Percentiles rank a stretch among this genome's conserved stretches.
These are phyloP conservation scores for Miniopterus natalensis DNA, from an alignment of 2,113 vertebrate genomes.

Conservation along the genomic window DNA sequence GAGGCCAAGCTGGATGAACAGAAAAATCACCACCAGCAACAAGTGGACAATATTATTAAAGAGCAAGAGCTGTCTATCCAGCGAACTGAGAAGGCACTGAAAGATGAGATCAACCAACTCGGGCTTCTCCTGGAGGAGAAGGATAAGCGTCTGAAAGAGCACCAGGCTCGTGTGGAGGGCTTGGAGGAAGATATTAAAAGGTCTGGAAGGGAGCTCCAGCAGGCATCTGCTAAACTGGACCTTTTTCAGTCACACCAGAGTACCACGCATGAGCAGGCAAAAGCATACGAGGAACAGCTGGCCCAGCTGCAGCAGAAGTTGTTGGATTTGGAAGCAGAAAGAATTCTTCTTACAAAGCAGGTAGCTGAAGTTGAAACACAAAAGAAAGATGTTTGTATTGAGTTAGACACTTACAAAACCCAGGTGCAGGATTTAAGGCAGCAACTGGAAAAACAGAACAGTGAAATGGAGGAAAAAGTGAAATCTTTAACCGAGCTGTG, in stretches of 20 bases:
- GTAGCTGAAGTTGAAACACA: constrained; percentile 79
- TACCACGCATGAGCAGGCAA: constrained; percentile 66
- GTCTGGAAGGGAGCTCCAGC: constrained; percentile 84
- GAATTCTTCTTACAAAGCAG: constrained; percentile 84
- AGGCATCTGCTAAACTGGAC: constrained; percentile 85
- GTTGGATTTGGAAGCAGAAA: constrained; percentile 87
- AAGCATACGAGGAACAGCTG: constrained; percentile 82
- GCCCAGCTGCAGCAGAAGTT: constrained; percentile 87
- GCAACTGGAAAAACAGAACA: constrained; percentile 87
- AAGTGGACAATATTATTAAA: constrained; percentile 88
- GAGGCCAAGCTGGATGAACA: constrained; percentile 89
- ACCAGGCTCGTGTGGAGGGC: constrained; percentile 82
- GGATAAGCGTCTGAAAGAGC: constrained; percentile 89
- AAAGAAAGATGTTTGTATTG: constrained; percentile 83
- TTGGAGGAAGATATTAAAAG: constrained; percentile 88
- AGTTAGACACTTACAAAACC: constrained; percentile 86
- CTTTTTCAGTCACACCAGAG: constrained; percentile 68
- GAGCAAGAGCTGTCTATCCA: constrained; percentile 89
- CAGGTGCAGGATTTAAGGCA: constrained; percentile 87
- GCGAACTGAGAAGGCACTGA: constrained; percentile 90
- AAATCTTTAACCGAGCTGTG: constrained; percentile 85
- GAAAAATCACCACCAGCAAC: constrained; percentile 86
- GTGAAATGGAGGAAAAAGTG: constrained; percentile 87
- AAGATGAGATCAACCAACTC: constrained; percentile 91
- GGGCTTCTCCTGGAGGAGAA: constrained; percentile 91